A percentile compares a stretch with the other conserved stretches of the same genome.
phyloP scores from a whole-genome alignment of 1,140 invertebrate species.

The Caenorhabditis inopinata region DNA sequence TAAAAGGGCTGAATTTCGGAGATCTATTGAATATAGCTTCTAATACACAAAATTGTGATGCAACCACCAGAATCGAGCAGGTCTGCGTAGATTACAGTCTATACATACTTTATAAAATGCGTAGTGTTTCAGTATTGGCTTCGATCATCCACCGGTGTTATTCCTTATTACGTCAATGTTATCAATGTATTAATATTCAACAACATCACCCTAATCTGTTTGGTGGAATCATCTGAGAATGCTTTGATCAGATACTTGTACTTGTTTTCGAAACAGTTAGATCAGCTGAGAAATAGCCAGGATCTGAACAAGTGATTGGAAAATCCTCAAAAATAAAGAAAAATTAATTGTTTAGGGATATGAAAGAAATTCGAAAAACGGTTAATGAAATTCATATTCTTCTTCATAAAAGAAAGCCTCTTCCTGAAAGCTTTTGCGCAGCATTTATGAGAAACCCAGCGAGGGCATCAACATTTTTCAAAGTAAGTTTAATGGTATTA shows the following conservation, averaged over 20 bases:
- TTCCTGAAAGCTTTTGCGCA: background rate
- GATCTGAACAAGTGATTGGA: background rate
- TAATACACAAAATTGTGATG: background rate
- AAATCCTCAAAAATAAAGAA: background rate
- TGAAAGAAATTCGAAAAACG: background rate
- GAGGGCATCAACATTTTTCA: background rate
- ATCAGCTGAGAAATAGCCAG: background rate
- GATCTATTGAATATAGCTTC: background rate
- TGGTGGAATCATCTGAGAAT: conserved; percentile 4
- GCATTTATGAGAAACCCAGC: background rate
- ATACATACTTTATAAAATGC: background rate
- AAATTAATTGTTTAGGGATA: background rate
- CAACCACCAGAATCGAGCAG: background rate
- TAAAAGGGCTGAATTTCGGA: background rate
- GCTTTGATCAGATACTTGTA: background rate
- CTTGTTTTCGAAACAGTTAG: background rate
- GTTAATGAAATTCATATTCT: background rate
- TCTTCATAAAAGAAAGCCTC: background rate
- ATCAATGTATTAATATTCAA: conserved; percentile 8
- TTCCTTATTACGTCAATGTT: conserved; percentile 19
- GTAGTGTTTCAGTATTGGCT: background rate
- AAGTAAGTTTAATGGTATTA: background rate
- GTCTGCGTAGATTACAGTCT: background rate
- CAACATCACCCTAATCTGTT: background rate
- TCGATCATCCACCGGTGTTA: background rate